These are phyloP conservation scores for Cladopsammia gracilis DNA, from an alignment of 64 coral and sea anemone genomes.

Conservation along the genomic window DNA sequence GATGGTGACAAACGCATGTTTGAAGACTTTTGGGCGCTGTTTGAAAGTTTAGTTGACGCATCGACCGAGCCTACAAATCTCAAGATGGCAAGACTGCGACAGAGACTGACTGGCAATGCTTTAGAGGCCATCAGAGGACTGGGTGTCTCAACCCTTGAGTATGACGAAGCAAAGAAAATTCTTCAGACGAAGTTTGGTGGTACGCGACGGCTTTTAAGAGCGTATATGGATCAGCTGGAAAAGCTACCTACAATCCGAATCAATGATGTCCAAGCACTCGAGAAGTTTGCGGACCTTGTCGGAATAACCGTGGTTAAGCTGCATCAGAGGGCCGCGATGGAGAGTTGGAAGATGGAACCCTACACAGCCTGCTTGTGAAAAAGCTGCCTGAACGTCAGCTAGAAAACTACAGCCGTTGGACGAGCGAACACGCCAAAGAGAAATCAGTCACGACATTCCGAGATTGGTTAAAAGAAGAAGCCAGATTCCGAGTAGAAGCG, in stretches of 20 bases:
- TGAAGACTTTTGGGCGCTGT: slow-evolving; percentile 37
- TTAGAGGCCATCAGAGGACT: slow-evolving; percentile 41
- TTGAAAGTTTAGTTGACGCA: slow-evolving; percentile 49
- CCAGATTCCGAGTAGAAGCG: slow-evolving; percentile 7
- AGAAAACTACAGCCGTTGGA: slow-evolving; percentile 43
- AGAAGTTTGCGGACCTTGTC: slow-evolving; percentile 65
- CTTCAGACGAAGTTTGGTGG: slow-evolving; percentile 54
- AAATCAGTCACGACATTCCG: slow-evolving; percentile 22
- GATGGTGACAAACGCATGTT: slow-evolving; percentile 39
- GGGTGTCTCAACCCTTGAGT: slow-evolving; percentile 21
- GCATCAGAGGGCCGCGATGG: slow-evolving; percentile 23
- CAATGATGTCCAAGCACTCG: slow-evolving; percentile 39
- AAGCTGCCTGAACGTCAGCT: slow-evolving; percentile 52
- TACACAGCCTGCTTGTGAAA: slow-evolving; percentile 33
- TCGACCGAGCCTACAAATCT: slow-evolving; percentile 17
- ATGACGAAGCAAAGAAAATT: slow-evolving; percentile 68
- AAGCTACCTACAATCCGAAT: slow-evolving; percentile 11
- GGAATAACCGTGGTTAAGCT: slow-evolving; percentile 47
- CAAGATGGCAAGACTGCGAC: slow-evolving; percentile 61
- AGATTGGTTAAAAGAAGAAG: slow-evolving; percentile 66
- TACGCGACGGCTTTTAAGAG: slow-evolving; percentile 22
- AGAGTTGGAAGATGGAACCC: slow-evolving; percentile 61
- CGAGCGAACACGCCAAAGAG: not conserved
- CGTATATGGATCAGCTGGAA: slow-evolving; percentile 67
- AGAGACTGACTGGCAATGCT: slow-evolving; percentile 4